phyloP scores from a whole-genome alignment of 2,797 vertebrate species.

The Poecilia gillii region DNA sequence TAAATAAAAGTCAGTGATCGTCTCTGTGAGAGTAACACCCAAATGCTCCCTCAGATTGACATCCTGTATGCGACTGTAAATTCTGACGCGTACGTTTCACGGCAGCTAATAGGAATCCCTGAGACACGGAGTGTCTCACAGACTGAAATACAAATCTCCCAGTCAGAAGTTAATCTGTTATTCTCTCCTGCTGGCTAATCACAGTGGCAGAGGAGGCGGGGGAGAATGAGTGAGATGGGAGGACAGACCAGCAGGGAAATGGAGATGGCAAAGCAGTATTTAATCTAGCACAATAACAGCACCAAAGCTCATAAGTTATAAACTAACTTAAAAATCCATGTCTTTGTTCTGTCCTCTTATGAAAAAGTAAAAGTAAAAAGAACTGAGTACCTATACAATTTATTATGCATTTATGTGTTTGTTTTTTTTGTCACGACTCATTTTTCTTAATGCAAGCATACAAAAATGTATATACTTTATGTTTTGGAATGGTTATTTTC shows the following conservation, averaged over 20 bases:
- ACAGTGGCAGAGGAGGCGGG: slow-evolving; percentile 29
- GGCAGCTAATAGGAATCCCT: slow-evolving; percentile 34
- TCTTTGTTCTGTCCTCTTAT: neutral
- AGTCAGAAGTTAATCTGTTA: slow-evolving; percentile 63
- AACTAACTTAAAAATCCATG: neutral
- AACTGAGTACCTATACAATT: neutral
- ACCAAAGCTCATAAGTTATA: neutral
- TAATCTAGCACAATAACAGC: neutral
- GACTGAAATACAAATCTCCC: slow-evolving; percentile 47
- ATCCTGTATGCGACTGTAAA: slow-evolving; percentile 22
- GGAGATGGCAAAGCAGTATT: slow-evolving; percentile 2
- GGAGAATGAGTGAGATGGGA: slow-evolving; percentile 6
- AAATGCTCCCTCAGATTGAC: neutral
- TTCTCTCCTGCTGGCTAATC: slow-evolving; percentile 56
- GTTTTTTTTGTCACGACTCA: neutral
- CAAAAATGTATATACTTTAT: neutral
- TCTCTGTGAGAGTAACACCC: slow-evolving; percentile 27
- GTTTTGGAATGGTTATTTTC: slow-evolving; percentile 18
- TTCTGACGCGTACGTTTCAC: slow-evolving; percentile 27
- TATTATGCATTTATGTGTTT: neutral
- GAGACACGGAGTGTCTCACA: slow-evolving; percentile 42
- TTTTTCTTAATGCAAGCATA: neutral
- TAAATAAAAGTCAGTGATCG: neutral
- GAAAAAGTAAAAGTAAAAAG: neutral
- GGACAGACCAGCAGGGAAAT: slow-evolving; percentile 19